Evolutionary conservation across 2,888 invertebrate genomes (phyloP).

Genomic region (Coecobrya sp.): DNA sequence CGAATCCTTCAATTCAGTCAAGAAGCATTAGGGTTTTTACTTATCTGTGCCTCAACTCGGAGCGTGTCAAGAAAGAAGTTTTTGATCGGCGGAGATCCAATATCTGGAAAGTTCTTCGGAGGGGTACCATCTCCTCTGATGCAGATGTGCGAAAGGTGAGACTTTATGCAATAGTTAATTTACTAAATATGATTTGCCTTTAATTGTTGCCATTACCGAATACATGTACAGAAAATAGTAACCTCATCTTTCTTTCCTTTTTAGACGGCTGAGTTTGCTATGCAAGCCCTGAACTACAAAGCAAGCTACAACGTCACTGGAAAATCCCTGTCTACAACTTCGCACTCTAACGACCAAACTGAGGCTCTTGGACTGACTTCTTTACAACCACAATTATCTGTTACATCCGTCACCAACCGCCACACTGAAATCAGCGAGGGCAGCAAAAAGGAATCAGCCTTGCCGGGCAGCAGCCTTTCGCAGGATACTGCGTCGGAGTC

Average conservation of each 20-base stretch:
- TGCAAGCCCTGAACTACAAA: slow-evolving; percentile 68
- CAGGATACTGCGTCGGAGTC: too few species aligned
- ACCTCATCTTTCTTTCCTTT: not conserved
- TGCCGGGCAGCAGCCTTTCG: too few species aligned
- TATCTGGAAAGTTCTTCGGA: slow-evolving; percentile 81
- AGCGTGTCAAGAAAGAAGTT: slow-evolving; percentile 78
- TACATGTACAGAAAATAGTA: too few species aligned
- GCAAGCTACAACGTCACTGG: not conserved
- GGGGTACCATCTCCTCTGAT: slow-evolving; percentile 73
- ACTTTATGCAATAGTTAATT: not conserved
- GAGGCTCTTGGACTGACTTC: too few species aligned
- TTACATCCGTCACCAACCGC: too few species aligned
- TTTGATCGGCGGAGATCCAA: slow-evolving; percentile 62
- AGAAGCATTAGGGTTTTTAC: slow-evolving; percentile 89
- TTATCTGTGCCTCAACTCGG: slow-evolving; percentile 83
- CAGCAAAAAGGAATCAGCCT: not conserved
- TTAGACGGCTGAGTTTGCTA: slow-evolving; percentile 83
- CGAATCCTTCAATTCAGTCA: slow-evolving; percentile 88
- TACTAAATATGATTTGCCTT: not conserved
- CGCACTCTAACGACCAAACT: not conserved
- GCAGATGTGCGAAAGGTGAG: slow-evolving; percentile 53
- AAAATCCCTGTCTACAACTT: slow-evolving; percentile 39
- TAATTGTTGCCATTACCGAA: too few species aligned
- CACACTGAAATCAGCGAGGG: not conserved
- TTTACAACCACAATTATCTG: too few species aligned